These are phyloP conservation scores for Melanerpes aurifrons DNA, from an alignment of 2,113 vertebrate species.

Conservation along the genomic window DNA sequence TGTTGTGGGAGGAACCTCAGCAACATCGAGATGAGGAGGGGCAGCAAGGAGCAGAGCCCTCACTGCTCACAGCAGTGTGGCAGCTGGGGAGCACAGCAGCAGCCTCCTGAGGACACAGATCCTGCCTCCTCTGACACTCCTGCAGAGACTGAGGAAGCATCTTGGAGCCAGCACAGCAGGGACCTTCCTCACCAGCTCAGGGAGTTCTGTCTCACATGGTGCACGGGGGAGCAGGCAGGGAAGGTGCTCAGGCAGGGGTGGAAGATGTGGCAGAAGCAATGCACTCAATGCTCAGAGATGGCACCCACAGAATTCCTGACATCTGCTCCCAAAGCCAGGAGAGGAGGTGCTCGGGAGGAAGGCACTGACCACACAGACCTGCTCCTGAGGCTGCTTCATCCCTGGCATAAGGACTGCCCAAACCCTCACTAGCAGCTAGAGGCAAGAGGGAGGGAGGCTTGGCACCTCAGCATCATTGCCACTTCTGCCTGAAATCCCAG, in stretches of 20 bases:
- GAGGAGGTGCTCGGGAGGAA: background rate
- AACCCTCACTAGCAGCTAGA: background rate
- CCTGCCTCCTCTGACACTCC: background rate
- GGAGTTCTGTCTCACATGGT: background rate
- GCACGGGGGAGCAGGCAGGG: background rate
- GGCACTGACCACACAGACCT: background rate
- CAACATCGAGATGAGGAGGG: background rate
- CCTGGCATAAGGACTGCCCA: background rate
- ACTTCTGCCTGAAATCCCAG: background rate
- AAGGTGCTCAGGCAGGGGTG: background rate
- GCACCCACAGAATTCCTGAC: background rate
- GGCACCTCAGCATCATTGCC: background rate
- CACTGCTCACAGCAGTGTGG: background rate
- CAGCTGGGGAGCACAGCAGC: background rate
- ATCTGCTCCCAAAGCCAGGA: background rate
- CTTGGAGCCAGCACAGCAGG: background rate
- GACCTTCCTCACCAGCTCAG: background rate
- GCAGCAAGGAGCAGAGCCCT: background rate
- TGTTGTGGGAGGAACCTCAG: background rate
- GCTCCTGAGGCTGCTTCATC: background rate
- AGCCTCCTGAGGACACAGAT: background rate
- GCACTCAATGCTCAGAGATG: background rate
- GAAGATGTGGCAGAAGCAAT: background rate
- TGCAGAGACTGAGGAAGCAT: background rate
- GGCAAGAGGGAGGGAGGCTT: background rate